Evolutionary conservation across 1,140 invertebrate genomes (phyloP), one percentile per base, ranked within the genome.

Genomic region (Drosophila auraria): DNA sequence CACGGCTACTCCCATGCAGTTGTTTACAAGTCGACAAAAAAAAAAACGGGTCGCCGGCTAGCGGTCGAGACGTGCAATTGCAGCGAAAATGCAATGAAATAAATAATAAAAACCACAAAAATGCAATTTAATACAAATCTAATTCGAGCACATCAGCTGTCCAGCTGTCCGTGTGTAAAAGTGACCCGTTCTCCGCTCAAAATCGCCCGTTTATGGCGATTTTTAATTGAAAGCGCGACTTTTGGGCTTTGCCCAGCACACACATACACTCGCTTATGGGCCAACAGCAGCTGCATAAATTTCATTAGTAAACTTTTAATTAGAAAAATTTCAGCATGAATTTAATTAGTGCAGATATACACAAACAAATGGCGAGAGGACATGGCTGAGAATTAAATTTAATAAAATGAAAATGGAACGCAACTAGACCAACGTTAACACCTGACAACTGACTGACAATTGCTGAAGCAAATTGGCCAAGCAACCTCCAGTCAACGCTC

Each of bases 281-380:
- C 68, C 69, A 36, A 17, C 80, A 78, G 80, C 73, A 78, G 80
- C 80, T 83, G 80, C 80, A 83, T 83, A 82, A 83, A 83, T 82
- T 83, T 82, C 80, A 83, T 83, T 83, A 83, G 80, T 83, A 83
- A 83, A 83, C 80, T 83, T 83, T 83, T 83, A 83, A 83, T 83
- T 82, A 82, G 80, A 83, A 83, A 83, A 83, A 83, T 83, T 83
- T 83, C 51, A 73, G 69, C 70, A 83, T 78, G 80, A 83, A 83
- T 83, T 83, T 83, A 83, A 83, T 83, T 83, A 83, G 80, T 83
- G 75, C 49, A 78, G 66, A 83, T 70, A 78, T 42, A 61, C 60
- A 61, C 66, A 82, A 33, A 58, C 63, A 66, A 53, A 50, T 42
- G 17, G 17, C 14, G 4, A 4, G 4, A 4, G 11, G 33, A 58